These are phyloP conservation scores for Echinops telfairi DNA, from an alignment of 2,113 vertebrate genomes.

Conservation along the genomic window DNA sequence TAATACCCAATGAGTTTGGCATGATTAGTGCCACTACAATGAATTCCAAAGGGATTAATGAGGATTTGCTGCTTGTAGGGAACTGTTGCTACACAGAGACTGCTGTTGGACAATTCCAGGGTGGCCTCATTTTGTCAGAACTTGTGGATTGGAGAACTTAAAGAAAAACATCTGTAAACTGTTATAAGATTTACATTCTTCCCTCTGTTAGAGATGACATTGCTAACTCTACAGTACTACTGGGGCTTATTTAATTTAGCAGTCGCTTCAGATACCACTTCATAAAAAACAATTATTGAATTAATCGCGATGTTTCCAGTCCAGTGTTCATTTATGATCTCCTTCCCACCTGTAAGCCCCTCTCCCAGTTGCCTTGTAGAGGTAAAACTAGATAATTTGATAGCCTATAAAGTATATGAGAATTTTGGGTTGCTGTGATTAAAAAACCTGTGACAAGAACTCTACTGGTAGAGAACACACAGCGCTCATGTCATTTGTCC, in stretches of 20 bases:
- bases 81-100: slow-evolving; percentile 59
- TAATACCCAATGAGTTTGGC: slow-evolving; percentile 82
- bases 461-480: slow-evolving; percentile 59
- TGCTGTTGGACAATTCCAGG: slow-evolving; percentile 66
- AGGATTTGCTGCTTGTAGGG: slow-evolving; percentile 83
- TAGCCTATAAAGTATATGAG: slow-evolving; percentile 62
- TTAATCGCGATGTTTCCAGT: slow-evolving; percentile 85
- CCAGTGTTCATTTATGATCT: slow-evolving; percentile 81
- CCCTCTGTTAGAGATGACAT: slow-evolving; percentile 81
- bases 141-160: slow-evolving; percentile 83
- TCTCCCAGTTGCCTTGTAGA: slow-evolving; percentile 82
- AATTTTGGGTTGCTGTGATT: slow-evolving; percentile 61
- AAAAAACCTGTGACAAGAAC: slow-evolving; percentile 71
- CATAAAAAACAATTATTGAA: slow-evolving; percentile 85
- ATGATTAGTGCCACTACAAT: slow-evolving; percentile 84
- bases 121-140: slow-evolving; percentile 83
- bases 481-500: slow-evolving; percentile 56
- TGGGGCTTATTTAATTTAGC: slow-evolving; percentile 83
- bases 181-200: slow-evolving; percentile 82
- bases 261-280: slow-evolving; percentile 81
- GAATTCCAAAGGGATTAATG: slow-evolving; percentile 85
- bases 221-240: slow-evolving; percentile 79
- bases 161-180: slow-evolving; percentile 86
- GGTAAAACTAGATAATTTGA: slow-evolving; percentile 79
- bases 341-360: slow-evolving; percentile 78